Evolutionary conservation across 2,113 vertebrate genomes (phyloP), one percentile per base, ranked within the genome.

Genomic region (Mixornis gularis): DNA sequence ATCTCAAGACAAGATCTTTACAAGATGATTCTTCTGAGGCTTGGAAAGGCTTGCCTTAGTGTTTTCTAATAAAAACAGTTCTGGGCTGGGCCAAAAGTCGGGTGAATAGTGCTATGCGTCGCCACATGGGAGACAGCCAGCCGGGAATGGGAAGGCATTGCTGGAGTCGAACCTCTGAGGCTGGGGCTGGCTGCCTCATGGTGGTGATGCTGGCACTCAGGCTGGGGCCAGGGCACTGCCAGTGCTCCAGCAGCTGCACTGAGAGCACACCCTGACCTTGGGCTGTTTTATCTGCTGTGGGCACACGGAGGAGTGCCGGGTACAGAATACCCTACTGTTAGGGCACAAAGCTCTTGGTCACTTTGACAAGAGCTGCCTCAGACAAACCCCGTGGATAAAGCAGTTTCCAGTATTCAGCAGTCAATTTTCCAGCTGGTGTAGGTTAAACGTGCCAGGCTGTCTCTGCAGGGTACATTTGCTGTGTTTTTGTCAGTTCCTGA

Each of bases 41-140:
- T 93, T 93, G 95, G 94, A 95, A 94, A 93, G 82, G 84, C 87
- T 95, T 88, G 82, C 90, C 94, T 93, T 91, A 89, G 93, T 93
- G 87, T 96, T 95, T 96, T 96, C 95, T 93, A 96, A 96, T 95
- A 95, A 96, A 94, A 94, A 95, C 91, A 93, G 94, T 72, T 63
- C 81, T 93, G 87, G 84, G 82, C 87, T 36, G 70, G 91, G 95
- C 96, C 96, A 92, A 59, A 18, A 77, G 89, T 85, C 9, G 89
- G 91, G 82, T 92, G 95, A 95, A 94, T 82, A 92, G 92, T 93
- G 77, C 82, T 92, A 7, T 69, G 89, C 6, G 44, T 89, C 48
- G 66, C 93, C 92, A 87, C 93, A 88, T 85, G 93, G 90, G 95
- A 95, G 94, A 87, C 87, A 93, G 90, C 86, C 89, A 89, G 94